Evolutionary conservation across 2,797 vertebrate species (phyloP).

Genomic region (Gymnothorax javanicus): DNA sequence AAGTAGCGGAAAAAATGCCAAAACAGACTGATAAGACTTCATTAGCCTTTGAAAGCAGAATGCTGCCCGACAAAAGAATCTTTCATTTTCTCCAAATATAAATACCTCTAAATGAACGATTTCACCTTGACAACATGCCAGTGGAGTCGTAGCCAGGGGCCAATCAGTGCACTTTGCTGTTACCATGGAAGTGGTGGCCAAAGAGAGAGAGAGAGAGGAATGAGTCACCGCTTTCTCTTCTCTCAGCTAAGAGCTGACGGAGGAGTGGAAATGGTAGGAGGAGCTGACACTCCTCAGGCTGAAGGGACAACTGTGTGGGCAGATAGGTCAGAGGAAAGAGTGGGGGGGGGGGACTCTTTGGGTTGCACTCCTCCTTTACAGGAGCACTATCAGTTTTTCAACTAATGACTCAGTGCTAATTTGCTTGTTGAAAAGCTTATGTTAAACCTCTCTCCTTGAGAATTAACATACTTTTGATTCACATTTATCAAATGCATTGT

Average conservation of each 20-base stretch:
- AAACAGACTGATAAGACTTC: background rate
- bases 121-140: slow-evolving; percentile 36
- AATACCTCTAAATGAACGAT: slow-evolving; percentile 25
- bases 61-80: background rate
- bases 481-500: background rate
- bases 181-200: slow-evolving; percentile 43
- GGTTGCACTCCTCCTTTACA: background rate
- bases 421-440: background rate
- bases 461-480: background rate
- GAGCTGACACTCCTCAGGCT: slow-evolving; percentile 17
- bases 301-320: slow-evolving; percentile 12
- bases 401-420: background rate
- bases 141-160: slow-evolving; percentile 30
- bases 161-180: slow-evolving; percentile 41
- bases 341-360: background rate
- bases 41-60: background rate
- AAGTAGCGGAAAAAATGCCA: background rate
- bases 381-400: background rate
- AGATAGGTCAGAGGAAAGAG: background rate
- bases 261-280: slow-evolving; percentile 24
- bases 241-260: slow-evolving; percentile 34
- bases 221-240: slow-evolving; percentile 50
- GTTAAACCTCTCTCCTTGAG: background rate
- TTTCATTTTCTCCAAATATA: slow-evolving; percentile 20
- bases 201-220: slow-evolving; percentile 29